These are phyloP conservation scores for Chloropsis cyanopogon DNA, from an alignment of 2,113 vertebrate genomes.

Conservation along the genomic window DNA sequence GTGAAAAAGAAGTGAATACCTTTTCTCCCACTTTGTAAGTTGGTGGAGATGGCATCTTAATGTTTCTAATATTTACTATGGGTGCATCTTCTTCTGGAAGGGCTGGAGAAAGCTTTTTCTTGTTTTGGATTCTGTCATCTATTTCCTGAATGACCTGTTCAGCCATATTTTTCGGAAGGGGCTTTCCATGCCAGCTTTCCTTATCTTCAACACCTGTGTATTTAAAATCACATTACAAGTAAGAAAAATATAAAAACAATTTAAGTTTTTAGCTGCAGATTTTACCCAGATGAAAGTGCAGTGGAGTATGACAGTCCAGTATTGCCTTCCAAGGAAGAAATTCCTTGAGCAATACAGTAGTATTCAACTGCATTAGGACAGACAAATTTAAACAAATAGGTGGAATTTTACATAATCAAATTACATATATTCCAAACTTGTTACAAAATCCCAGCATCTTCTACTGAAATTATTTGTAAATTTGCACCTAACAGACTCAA, in stretches of 20 bases:
- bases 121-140: conserved; percentile 82
- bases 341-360: not conserved
- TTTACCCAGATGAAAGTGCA: not conserved
- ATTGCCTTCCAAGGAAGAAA: not conserved
- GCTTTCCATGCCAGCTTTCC: conserved; percentile 91
- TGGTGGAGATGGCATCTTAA: conserved; percentile 88
- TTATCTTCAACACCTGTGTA: conserved; percentile 88
- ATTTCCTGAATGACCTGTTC: conserved; percentile 87
- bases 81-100: conserved; percentile 87
- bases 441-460: not conserved
- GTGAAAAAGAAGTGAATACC: conserved; percentile 66
- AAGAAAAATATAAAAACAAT: not conserved
- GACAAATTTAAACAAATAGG: not conserved
- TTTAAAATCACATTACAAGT: not conserved
- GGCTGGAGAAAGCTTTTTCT: conserved; percentile 85
- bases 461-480: not conserved
- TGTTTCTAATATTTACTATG: conserved; percentile 81
- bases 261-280: not conserved
- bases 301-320: not conserved
- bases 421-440: not conserved
- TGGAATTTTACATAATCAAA: not conserved
- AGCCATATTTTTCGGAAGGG: conserved; percentile 90
- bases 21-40: conserved; percentile 92
- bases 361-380: not conserved
- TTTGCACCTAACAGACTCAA: not conserved